Conservation (phyloP, 2,113 vertebrate genomes). For the Festucalex cinctus region DNA sequence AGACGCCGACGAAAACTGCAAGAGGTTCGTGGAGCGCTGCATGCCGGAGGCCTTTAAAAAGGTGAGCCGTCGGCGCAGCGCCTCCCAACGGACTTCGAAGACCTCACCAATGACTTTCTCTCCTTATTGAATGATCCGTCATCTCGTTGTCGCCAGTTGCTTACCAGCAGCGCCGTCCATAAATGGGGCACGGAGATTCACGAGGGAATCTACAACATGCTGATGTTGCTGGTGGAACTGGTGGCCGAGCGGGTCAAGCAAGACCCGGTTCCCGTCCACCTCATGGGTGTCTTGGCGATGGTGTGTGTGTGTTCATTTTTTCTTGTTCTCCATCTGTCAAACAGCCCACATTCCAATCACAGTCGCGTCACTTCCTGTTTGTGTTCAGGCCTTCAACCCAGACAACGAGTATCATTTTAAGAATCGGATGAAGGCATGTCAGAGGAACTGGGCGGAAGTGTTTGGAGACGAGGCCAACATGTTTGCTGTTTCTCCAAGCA, state of each 20-base stretch:
- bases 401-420: constrained; percentile 99
- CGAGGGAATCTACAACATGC: constrained; percentile 99
- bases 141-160: constrained; percentile 67
- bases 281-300: constrained; percentile 93
- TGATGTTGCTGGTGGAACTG: constrained; percentile 95
- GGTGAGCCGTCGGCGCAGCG: constrained; percentile 64
- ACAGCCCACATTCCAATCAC: neutral
- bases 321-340: neutral
- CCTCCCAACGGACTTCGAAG: neutral
- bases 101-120: neutral
- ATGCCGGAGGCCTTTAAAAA: constrained; percentile 99
- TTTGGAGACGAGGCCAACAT: constrained; percentile 90
- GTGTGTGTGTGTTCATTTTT: constrained; percentile 70
- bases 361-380: constrained; percentile 1
- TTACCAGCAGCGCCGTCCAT: constrained; percentile 97
- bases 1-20: constrained; percentile 97
- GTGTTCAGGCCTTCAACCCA: constrained; percentile 90
- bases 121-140: constrained; percentile 5
- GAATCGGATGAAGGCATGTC: constrained; percentile 95
- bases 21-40: constrained; percentile 94
- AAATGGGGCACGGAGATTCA: constrained; percentile 99
- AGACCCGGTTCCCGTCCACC: constrained; percentile 88
- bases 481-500: constrained; percentile 89
- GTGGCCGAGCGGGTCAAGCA: constrained; percentile 95
- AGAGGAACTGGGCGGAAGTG: constrained; percentile 96